Conservation (phyloP, 1,140 invertebrate genomes). For the Thaumetopoea pityocampa region DNA sequence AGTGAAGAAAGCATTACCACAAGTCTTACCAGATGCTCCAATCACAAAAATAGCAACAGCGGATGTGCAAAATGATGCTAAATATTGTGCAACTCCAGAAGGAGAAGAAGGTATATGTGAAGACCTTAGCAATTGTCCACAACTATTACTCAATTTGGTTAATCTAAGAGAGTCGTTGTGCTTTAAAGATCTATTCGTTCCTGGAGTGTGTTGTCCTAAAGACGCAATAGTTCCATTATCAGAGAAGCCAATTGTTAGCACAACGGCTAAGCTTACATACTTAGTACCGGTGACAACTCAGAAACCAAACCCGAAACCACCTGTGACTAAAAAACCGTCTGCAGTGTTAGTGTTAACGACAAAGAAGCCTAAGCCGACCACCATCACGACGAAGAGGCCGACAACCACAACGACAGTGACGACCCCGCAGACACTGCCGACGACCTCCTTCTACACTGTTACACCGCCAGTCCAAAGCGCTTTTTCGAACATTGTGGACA, state of each 20-base stretch:
- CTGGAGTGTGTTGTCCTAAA: constrained; percentile 92
- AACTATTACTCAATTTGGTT: constrained; percentile 88
- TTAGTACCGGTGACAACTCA: constrained; percentile 72
- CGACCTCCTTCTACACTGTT: constrained; percentile 55
- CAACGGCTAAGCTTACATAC: constrained; percentile 65
- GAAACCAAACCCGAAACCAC: constrained; percentile 47
- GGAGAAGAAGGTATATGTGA: constrained; percentile 88
- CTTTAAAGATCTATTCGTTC: constrained; percentile 93
- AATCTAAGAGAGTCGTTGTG: constrained; percentile 91
- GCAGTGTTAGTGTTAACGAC: constrained; percentile 61
- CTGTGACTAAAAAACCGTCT: constrained; percentile 62
- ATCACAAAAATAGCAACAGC: constrained; percentile 60
- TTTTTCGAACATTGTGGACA: constrained; percentile 67
- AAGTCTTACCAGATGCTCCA: constrained; percentile 59
- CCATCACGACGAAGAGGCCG: constrained; percentile 22
- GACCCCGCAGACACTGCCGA: constrained; percentile 37
- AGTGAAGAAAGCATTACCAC: constrained; percentile 80
- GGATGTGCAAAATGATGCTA: constrained; percentile 41
- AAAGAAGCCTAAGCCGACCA: constrained; percentile 43
- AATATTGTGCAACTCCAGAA: constrained; percentile 86
- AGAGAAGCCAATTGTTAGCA: constrained; percentile 48
- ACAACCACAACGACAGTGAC: constrained; percentile 52
- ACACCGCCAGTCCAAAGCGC: constrained; percentile 52
- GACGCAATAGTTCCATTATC: constrained; percentile 60
- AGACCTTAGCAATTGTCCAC: constrained; percentile 92